phyloP scores from a whole-genome alignment of 1,140 invertebrate genomes.

The roundworm (Caenorhabditis elegans) region WBcel235 BX284603.4:8238501-8239000 shows the following conservation, averaged over 20 bases:
- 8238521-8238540: not conserved
- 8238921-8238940: not conserved
- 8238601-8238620: not conserved
- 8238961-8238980: not conserved
- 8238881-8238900: too few species aligned
- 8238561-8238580: not conserved
- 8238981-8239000: not conserved
- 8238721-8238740: not conserved
- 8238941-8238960: not conserved
- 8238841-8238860: too few species aligned
- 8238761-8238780: too few species aligned
- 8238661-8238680: not conserved
- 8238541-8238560: not conserved
- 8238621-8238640: not conserved
- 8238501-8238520: not conserved
- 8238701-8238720: not conserved
- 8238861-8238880: too few species aligned
- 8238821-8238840: too few species aligned
- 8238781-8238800: too few species aligned
- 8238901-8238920: constrained; percentile 5
- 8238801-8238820: too few species aligned
- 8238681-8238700: not conserved
- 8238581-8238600: not conserved
- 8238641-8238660: constrained; percentile 8
- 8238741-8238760: constrained; percentile 4